Evolutionary conservation across 2,888 invertebrate genomes (phyloP), one percentile per base, ranked within the genome.

Genomic region (Carabus problematicus): DNA sequence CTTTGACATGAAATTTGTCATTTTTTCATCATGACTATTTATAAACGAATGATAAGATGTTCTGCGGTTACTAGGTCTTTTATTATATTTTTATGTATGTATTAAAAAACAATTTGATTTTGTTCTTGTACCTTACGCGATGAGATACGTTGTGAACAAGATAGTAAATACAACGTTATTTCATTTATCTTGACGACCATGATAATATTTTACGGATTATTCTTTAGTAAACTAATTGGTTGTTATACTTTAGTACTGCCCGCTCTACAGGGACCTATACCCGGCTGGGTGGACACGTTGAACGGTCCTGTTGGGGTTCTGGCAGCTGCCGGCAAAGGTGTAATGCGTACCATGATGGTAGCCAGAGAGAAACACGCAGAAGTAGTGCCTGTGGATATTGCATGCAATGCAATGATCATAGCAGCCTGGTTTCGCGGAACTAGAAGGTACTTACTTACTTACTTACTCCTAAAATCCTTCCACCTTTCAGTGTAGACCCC

Each of bases 261-360:
- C 1, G 86, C 92, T 52, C 92, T 91, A 91, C 89, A 88, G 76
- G 92, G 93, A 71, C 94, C 94, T 0, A 77, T 93, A 0, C 92
- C 93, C 0, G 96, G 93, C 8, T 93, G 96, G 96, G 94, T 95
- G 0, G 96, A 97, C 79, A 97, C 95, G 76, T 91, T 94, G 66
- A 96, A 96, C 77, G 96, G 96, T n/a, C 95, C 96, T 0, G 91
- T 91, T 0, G 95, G 95, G 6, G 83, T 94, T 1, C 82, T 95
- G 3, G 92, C 90, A 62, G 90, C 89, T 4, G 93, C 93, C 8
- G 94, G 95, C 8, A 95, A 95, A 79, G 96, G 96, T 0, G 91
- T 96, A 0, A 87, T 96, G 71, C 85, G 95, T 14, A 89, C 93
- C 0, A 93, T 96, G 93, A 92, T 92, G 79, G 94, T 93, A 76